A percentile compares a stretch with the other conserved stretches of the same genome.
Conservation (phyloP, 2,888 invertebrate genomes). For the Girardia tigrina region DNA sequence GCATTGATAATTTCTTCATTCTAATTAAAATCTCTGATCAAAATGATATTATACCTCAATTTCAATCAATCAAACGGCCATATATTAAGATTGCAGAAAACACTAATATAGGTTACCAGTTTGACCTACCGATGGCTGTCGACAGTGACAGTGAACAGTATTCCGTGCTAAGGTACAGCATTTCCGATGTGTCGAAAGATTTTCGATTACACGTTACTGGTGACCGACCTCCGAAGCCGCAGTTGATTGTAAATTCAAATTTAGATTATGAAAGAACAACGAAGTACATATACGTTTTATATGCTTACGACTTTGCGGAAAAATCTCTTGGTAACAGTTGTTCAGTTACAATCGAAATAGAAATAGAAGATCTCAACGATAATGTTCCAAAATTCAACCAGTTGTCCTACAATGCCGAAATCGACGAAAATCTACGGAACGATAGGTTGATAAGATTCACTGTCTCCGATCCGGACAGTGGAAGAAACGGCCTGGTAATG, state of each 20-base stretch:
- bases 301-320: background rate
- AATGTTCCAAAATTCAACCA: constrained; percentile 6
- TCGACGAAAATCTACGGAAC: constrained; percentile 2
- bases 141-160: constrained; percentile 2
- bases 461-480: background rate
- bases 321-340: background rate
- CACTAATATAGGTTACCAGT: background rate
- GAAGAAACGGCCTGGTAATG: background rate
- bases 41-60: background rate
- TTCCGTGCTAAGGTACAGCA: background rate
- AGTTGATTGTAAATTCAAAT: background rate
- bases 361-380: background rate
- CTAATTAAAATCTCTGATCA: background rate
- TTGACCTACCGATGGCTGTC: background rate
- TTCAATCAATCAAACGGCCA: background rate
- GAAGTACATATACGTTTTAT: background rate
- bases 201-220: background rate
- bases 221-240: background rate
- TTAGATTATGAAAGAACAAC: background rate
- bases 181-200: background rate
- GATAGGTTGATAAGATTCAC: background rate
- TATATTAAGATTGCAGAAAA: background rate
- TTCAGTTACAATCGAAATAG: background rate
- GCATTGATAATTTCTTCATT: background rate
- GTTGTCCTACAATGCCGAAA: background rate